Percentiles rank a stretch among this genome's conserved stretches.
Conservation (phyloP, 2,113 vertebrate genomes). For the Quiscalus mexicanus region DNA sequence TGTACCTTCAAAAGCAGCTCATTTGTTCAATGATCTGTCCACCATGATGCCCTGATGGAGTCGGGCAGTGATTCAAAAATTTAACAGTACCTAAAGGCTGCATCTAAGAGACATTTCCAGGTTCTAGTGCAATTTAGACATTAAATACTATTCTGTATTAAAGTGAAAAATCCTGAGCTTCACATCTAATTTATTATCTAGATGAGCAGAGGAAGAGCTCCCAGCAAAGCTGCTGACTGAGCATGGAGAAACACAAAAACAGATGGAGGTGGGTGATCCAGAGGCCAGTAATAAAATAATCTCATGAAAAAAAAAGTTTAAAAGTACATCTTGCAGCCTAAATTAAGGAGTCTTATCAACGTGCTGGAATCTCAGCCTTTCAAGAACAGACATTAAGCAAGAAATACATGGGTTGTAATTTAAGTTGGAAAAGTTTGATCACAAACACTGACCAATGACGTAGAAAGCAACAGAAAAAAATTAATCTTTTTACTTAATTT, state of each 20-base stretch:
- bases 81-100: not conserved
- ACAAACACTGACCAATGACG: not conserved
- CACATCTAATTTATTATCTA: not conserved
- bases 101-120: not conserved
- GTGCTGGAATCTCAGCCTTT: not conserved
- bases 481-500: constrained; percentile 9
- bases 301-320: not conserved
- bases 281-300: not conserved
- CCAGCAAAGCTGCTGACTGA: not conserved
- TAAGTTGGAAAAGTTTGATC: not conserved
- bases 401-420: not conserved
- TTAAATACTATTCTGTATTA: not conserved
- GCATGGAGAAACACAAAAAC: not conserved
- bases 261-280: not conserved
- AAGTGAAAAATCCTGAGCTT: not conserved
- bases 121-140: not conserved
- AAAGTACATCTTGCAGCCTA: not conserved
- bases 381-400: not conserved
- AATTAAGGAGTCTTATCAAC: not conserved
- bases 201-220: not conserved
- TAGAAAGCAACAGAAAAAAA: not conserved
- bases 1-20: not conserved
- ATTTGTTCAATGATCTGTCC: not conserved
- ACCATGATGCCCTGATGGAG: not conserved
- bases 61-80: not conserved